Evolutionary conservation across 2,888 invertebrate genomes (phyloP).

Genomic region (Eudemis profundana): DNA sequence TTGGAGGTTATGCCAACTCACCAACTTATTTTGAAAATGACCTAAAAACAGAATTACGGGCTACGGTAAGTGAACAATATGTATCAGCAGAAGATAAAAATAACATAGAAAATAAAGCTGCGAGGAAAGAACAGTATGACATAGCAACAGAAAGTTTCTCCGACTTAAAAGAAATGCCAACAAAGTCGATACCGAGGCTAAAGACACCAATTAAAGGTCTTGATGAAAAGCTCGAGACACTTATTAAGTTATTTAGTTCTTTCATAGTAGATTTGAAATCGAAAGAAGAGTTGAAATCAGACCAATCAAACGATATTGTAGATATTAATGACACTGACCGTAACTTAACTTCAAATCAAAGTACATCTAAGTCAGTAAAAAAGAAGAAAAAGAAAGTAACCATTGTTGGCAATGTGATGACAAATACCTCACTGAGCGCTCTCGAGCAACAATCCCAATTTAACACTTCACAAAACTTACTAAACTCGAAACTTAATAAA

Average conservation of each 20-base stretch:
- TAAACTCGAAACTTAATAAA: conserved; percentile 17
- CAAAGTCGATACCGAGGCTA: conserved; percentile 38
- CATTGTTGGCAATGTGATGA: conserved; percentile 12
- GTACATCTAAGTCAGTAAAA: neutral
- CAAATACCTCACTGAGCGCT: conserved; percentile 16
- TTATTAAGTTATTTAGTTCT: conserved; percentile 63
- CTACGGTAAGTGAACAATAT: neutral
- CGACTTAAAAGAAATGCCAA: conserved; percentile 51
- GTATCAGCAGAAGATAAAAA: neutral
- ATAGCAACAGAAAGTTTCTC: conserved; percentile 50
- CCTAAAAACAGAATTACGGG: neutral
- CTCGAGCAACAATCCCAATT: conserved; percentile 7
- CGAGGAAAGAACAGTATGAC: conserved; percentile 50
- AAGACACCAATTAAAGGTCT: conserved; percentile 57
- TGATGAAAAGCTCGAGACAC: conserved; percentile 64
- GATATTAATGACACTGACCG: neutral
- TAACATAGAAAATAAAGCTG: conserved; percentile 36
- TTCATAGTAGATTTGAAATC: conserved; percentile 61
- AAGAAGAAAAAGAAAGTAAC: neutral
- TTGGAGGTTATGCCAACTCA: neutral
- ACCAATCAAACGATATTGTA: neutral
- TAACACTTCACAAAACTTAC: conserved; percentile 48
- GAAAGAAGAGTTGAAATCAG: conserved; percentile 41
- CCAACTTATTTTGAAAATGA: neutral
- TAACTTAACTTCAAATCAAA: too few species aligned